Conservation (phyloP, 2,888 invertebrate genomes). For the Lamellibrachia satsuma region DNA sequence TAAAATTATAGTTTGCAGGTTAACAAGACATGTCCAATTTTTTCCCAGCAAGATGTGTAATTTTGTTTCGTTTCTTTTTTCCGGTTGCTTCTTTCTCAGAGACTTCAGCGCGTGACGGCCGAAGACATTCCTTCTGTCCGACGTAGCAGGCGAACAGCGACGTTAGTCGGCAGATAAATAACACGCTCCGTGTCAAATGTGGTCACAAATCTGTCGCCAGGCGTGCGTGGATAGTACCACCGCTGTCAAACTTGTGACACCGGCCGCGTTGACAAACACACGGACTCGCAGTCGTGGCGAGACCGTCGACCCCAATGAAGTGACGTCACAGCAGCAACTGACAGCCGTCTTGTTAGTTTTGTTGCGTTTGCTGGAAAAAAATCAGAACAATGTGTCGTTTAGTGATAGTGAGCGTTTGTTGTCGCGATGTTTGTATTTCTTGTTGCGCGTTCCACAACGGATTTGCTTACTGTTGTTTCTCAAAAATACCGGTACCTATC, state of each 20-base stretch:
- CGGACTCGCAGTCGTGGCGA: neutral
- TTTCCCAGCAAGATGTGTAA: too few relatives aligned
- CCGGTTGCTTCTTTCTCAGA: neutral
- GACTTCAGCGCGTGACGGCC: neutral
- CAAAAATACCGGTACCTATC: neutral
- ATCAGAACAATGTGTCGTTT: neutral
- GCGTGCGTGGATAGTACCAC: neutral
- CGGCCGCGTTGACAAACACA: neutral
- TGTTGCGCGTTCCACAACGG: too few relatives aligned
- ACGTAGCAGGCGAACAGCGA: neutral
- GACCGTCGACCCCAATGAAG: neutral
- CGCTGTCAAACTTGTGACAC: neutral
- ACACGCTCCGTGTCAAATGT: neutral
- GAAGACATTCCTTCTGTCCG: neutral
- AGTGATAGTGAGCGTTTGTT: too few relatives aligned
- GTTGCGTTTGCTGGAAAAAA: neutral
- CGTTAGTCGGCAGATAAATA: neutral
- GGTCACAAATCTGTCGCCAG: constrained; percentile 5
- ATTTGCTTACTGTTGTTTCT: neutral
- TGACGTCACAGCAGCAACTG: neutral
- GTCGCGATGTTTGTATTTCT: neutral
- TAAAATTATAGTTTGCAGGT: too few relatives aligned
- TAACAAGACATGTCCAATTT: too few relatives aligned
- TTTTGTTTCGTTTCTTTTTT: too few relatives aligned
- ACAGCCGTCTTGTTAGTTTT: neutral